Evolutionary conservation across 2,113 vertebrate species (phyloP).

Genomic region (Paedocypris sp.): DNA sequence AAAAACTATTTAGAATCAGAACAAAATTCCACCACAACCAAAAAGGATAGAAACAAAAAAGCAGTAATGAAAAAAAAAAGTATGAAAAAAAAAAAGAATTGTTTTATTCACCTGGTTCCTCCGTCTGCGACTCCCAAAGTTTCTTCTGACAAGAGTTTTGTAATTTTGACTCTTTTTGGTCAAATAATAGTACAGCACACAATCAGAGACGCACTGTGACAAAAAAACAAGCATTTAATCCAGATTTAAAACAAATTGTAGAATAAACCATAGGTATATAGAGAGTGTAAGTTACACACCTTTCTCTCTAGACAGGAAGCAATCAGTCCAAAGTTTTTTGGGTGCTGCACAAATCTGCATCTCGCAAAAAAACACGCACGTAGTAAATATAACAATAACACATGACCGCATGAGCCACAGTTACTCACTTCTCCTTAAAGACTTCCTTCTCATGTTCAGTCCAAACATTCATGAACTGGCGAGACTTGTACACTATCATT

Average conservation of each 20-base stretch:
- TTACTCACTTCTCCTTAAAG: conserved; percentile 94
- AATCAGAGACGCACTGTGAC: conserved; percentile 86
- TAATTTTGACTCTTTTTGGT: conserved; percentile 99
- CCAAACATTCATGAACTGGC: conserved; percentile 99
- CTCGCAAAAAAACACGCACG: neutral
- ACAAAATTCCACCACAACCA: too few relatives aligned
- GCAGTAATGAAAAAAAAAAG: neutral
- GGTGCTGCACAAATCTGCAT: conserved; percentile 91
- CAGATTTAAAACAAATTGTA: too few relatives aligned
- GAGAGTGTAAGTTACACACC: conserved; percentile 60
- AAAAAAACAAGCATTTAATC: conserved; percentile 20
- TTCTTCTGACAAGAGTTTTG: conserved; percentile 90
- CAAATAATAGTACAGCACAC: conserved; percentile 96
- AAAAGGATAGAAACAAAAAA: too few relatives aligned
- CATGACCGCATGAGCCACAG: neutral
- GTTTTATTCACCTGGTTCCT: conserved; percentile 77
- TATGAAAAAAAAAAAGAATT: neutral
- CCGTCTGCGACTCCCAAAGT: conserved; percentile 86
- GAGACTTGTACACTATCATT: conserved; percentile 95
- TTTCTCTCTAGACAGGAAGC: conserved; percentile 95
- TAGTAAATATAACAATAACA: neutral
- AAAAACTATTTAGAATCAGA: too few relatives aligned
- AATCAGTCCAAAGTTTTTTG: conserved; percentile 96
- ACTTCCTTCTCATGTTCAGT: conserved; percentile 96
- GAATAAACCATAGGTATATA: too few relatives aligned